phyloP scores from a whole-genome alignment of 53 echinoderm and acorn worm genomes.

The Henricia sp. region DNA sequence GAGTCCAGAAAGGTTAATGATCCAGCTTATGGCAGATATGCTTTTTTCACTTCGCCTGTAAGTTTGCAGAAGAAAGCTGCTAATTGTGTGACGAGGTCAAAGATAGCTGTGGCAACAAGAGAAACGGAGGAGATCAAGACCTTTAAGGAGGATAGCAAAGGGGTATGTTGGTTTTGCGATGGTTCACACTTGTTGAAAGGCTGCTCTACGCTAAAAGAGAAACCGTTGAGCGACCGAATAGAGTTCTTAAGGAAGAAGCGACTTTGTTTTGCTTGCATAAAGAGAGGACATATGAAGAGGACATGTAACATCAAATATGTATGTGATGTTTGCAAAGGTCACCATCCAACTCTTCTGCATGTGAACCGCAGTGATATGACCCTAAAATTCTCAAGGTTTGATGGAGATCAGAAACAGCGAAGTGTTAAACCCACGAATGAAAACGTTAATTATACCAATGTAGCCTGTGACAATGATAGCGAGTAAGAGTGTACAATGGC shows the following conservation, averaged over 20 bases:
- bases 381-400: no score
- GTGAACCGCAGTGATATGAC: no score
- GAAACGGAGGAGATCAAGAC: background rate
- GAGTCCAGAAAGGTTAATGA: no score
- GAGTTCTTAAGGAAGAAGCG: no score
- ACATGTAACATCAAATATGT: constrained; percentile 33
- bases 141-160: background rate
- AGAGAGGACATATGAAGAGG: constrained; percentile 53
- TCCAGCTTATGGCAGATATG: constrained; percentile 55
- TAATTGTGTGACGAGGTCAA: no score
- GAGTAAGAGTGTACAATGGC: constrained; percentile 50
- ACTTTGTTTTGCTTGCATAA: constrained; percentile 67
- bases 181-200: no score
- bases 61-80: constrained; percentile 15
- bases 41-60: background rate
- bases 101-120: constrained; percentile 13
- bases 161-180: no score
- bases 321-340: no score
- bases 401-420: constrained; percentile 23
- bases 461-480: no score
- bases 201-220: no score
- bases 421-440: constrained; percentile 29
- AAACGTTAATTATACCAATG: background rate
- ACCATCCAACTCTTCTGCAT: no score
- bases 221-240: no score